Base-by-base conservation (phyloP, 2,113 vertebrate genomes). In the Sclerurus mexicanus region DNA sequence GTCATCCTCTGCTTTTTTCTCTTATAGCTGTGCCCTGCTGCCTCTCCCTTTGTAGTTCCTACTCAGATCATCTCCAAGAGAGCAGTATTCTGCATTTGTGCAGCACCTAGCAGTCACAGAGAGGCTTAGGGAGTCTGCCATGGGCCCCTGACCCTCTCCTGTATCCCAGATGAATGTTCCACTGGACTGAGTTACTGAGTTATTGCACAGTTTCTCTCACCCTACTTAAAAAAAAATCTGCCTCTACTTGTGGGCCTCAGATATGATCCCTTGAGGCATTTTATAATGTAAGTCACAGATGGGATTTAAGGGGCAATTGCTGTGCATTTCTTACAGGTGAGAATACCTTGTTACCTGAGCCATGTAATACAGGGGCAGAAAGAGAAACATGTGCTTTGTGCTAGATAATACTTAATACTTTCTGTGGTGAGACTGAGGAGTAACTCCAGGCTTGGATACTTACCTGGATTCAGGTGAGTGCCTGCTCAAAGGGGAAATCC, bases 321-420 rank as follows among this genome's bases (percentile, higher is more conserved):
- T 44, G 7, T 31, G 16, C 13, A 6, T 62, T 62, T 90, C 19
- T 75, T 79, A 40, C 1, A 35, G 12, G 27, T 74, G 44, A 93
- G 37, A 80, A 53, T 69, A 46, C 24, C 22, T 91, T 24, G 49
- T 74, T 62, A 49, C 42, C 24, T 14, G 42, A 67, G 33, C 73
- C 17, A 27, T 27, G 12, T 50, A 55, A 47, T 47, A 24, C 10
- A 56, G 33, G 42, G 50, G n/a, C 53, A 79, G 68, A 47, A 4
- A 12, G 39, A 2, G 62, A 1, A 3, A 59, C 15, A 2, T 3
- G 12, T 55, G 52, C 8, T 1, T 82, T 46, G 39, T 2, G 4
- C 35, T 8, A 39, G 16, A 4, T 78, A 42, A 55, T 7, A 2
- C 14, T 59, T 78, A 42, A 55, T 7, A 2, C 14, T 59, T 55